Percentiles rank a stretch among this genome's conserved stretches.
Conservation (phyloP, 2,888 invertebrate species). For the Cremastinae sp. region DNA sequence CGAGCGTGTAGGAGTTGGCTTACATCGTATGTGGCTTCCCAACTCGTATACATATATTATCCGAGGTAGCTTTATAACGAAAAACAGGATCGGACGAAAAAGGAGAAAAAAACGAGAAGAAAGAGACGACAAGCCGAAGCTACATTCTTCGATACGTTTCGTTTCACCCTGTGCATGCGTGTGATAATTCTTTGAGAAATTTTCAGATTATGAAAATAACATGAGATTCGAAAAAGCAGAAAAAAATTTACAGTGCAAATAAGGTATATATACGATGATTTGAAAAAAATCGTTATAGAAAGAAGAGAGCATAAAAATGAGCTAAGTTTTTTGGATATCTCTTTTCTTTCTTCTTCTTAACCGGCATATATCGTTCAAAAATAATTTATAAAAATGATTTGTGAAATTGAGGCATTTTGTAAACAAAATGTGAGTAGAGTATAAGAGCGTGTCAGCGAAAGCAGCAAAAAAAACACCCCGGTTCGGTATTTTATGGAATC, state of each 20-base stretch:
- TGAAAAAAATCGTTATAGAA: too few relatives aligned
- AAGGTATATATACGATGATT: background rate
- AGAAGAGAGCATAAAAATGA: too few relatives aligned
- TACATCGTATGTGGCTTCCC: slow-evolving; percentile 52
- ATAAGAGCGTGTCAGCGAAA: slow-evolving; percentile 30
- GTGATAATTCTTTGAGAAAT: too few relatives aligned
- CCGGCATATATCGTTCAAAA: too few relatives aligned
- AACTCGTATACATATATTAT: slow-evolving; percentile 60
- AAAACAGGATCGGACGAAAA: slow-evolving; percentile 28
- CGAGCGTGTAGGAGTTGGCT: slow-evolving; percentile 56
- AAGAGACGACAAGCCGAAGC: slow-evolving; percentile 39
- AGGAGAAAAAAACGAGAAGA: slow-evolving; percentile 24
- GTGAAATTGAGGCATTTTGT: too few relatives aligned
- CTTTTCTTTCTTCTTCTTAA: too few relatives aligned
- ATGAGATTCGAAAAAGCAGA: background rate
- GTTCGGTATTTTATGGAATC: slow-evolving; percentile 74
- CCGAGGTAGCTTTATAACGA: slow-evolving; percentile 41
- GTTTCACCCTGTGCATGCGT: background rate
- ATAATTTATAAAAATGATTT: too few relatives aligned
- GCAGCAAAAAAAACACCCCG: slow-evolving; percentile 57
- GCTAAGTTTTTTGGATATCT: too few relatives aligned
- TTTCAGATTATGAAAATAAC: background rate
- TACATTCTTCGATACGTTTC: slow-evolving; percentile 16
- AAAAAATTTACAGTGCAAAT: background rate
- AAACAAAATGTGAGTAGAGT: too few relatives aligned